Evolutionary conservation across 2,113 vertebrate genomes (phyloP).

Genomic region (Tauraco erythrolophus): DNA sequence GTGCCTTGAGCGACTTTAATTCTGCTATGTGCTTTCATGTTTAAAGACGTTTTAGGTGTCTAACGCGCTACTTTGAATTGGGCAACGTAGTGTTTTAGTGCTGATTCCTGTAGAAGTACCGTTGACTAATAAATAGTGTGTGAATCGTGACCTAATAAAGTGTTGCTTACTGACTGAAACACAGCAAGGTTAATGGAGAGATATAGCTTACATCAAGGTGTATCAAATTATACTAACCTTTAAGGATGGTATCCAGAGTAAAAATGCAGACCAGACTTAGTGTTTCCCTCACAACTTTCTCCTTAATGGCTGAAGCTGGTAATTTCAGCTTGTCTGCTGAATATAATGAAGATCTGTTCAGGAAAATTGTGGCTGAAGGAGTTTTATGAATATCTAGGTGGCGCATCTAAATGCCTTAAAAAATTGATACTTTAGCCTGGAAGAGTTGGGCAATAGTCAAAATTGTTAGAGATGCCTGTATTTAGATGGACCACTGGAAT

Average conservation of each 20-base stretch:
- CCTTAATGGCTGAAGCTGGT: background rate
- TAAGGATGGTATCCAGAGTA: background rate
- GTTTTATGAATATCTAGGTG: background rate
- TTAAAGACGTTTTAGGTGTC: accelerated
- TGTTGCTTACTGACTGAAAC: background rate
- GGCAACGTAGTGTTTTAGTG: accelerated
- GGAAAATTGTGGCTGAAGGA: background rate
- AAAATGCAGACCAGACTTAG: background rate
- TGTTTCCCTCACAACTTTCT: background rate
- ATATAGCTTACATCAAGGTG: accelerated
- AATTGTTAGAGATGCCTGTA: background rate
- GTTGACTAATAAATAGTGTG: accelerated
- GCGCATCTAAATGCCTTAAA: background rate
- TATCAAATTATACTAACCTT: background rate
- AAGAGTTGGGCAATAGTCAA: background rate
- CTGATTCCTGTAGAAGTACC: background rate
- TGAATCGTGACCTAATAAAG: background rate
- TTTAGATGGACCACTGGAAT: background rate
- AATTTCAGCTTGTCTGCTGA: background rate
- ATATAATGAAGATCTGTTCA: background rate
- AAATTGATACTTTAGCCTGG: background rate
- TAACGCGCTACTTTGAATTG: accelerated
- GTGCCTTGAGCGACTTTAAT: accelerated
- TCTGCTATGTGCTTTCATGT: accelerated
- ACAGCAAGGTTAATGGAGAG: accelerated